Percentiles rank a stretch among this genome's conserved stretches.
Conservation (phyloP, 1,140 invertebrate species). For the Diorhabda carinulata region DNA sequence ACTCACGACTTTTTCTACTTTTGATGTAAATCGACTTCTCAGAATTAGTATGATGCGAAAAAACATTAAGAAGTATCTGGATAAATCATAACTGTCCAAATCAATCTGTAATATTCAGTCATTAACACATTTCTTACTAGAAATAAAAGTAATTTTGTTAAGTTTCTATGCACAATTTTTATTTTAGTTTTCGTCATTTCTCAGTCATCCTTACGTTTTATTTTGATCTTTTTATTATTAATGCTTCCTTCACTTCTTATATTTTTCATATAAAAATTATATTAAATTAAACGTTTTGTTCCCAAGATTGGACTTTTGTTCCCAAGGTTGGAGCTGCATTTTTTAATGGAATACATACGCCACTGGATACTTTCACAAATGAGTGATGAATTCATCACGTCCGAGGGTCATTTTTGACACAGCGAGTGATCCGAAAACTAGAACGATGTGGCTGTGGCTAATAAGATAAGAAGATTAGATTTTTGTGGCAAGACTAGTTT, state of each 20-base stretch:
- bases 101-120: too few relatives aligned
- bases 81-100: too few relatives aligned
- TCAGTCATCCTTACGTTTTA: too few relatives aligned
- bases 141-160: too few relatives aligned
- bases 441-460: not conserved
- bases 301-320: not conserved
- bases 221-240: too few relatives aligned
- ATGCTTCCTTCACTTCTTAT: not conserved
- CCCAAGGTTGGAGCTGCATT: not conserved
- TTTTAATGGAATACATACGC: not conserved
- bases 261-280: not conserved
- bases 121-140: too few relatives aligned
- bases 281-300: not conserved
- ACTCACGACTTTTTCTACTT: too few relatives aligned
- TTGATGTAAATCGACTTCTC: too few relatives aligned
- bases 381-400: conserved; percentile 2
- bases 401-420: not conserved
- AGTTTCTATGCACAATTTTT: too few relatives aligned
- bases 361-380: not conserved
- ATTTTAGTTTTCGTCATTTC: too few relatives aligned
- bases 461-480: conserved; percentile 3
- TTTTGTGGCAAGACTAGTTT: not conserved
- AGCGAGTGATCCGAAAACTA: not conserved
- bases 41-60: too few relatives aligned
- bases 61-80: too few relatives aligned